Conservation (phyloP, 2,888 invertebrate genomes). For the Mesorhabditis sp. region DNA sequence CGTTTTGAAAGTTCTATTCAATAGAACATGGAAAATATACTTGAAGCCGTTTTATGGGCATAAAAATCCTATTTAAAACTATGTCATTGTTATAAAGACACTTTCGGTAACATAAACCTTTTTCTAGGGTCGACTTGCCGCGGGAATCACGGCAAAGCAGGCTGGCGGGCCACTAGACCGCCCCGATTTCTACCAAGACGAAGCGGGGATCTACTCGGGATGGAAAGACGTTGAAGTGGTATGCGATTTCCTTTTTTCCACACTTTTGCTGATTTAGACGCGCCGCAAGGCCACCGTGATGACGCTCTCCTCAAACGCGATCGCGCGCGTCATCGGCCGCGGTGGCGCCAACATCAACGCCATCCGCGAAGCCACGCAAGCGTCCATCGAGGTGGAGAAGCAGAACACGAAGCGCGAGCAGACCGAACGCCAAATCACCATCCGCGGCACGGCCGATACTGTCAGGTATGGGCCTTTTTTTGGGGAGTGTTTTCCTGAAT, state of each 20-base stretch:
- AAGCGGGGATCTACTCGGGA: slow-evolving; percentile 14
- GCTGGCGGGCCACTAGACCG: background rate
- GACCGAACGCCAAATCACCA: slow-evolving; percentile 87
- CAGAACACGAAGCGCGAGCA: slow-evolving; percentile 66
- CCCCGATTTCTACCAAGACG: slow-evolving; percentile 8
- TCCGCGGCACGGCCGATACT: slow-evolving; percentile 66
- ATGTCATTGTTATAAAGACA: too few relatives aligned
- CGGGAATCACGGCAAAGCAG: background rate
- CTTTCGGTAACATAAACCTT: background rate
- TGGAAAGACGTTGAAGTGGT: slow-evolving; percentile 34
- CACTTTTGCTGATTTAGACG: slow-evolving; percentile 11
- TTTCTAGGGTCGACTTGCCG: slow-evolving; percentile 8
- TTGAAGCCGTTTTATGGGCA: too few relatives aligned
- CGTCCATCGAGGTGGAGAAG: slow-evolving; percentile 70
- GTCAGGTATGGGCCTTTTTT: slow-evolving; percentile 23
- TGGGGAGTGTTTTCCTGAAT: background rate
- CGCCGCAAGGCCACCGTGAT: slow-evolving; percentile 72
- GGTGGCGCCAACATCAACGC: slow-evolving; percentile 96
- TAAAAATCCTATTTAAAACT: too few relatives aligned
- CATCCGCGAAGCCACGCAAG: slow-evolving; percentile 90
- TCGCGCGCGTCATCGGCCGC: slow-evolving; percentile 92
- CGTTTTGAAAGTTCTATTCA: too few relatives aligned
- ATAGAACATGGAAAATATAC: background rate
- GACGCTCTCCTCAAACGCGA: slow-evolving; percentile 86
- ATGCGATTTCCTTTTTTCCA: slow-evolving; percentile 6